Evolutionary conservation across 1,140 invertebrate genomes (phyloP).

Genomic region (Drosophila kurseongensis): DNA sequence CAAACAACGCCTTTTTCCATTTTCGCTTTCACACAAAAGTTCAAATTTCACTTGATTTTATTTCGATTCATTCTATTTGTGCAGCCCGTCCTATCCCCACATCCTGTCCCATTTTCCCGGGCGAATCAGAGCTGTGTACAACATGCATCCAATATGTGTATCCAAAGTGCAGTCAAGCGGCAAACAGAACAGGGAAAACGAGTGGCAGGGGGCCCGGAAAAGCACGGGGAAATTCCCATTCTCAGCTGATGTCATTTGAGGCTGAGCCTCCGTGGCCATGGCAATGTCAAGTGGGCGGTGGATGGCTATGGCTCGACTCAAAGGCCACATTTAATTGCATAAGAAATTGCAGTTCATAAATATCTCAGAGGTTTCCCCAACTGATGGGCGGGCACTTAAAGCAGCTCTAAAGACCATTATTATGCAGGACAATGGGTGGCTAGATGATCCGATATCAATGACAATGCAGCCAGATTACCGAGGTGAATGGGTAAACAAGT

Average conservation of each 20-base stretch:
- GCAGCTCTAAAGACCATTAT: slow-evolving; percentile 10
- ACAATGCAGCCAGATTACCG: slow-evolving; percentile 14
- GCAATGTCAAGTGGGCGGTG: slow-evolving; percentile 4
- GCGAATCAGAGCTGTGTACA: slow-evolving; percentile 49
- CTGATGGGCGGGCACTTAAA: slow-evolving; percentile 5
- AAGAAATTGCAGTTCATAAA: slow-evolving; percentile 45
- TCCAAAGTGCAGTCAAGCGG: slow-evolving; percentile 76
- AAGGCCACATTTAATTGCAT: slow-evolving; percentile 51
- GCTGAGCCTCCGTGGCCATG: slow-evolving; percentile 19
- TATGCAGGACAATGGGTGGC: slow-evolving; percentile 25
- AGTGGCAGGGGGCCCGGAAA: slow-evolving; percentile 1
- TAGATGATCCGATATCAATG: slow-evolving; percentile 19
- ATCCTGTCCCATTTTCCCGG: slow-evolving; percentile 38
- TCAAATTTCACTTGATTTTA: slow-evolving; percentile 59
- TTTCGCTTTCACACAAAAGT: slow-evolving; percentile 43
- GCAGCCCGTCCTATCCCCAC: slow-evolving; percentile 19
- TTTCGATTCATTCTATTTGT: slow-evolving; percentile 32
- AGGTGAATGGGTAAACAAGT: slow-evolving; percentile 26
- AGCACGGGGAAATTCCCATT: slow-evolving; percentile 21
- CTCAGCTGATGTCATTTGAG: slow-evolving; percentile 46
- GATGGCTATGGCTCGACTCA: slow-evolving; percentile 12
- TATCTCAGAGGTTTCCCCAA: slow-evolving; percentile 7
- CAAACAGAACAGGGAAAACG: slow-evolving; percentile 63
- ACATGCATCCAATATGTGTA: slow-evolving; percentile 71
- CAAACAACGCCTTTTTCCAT: slow-evolving; percentile 45